Evolutionary conservation across 2,888 invertebrate genomes (phyloP).

Genomic region (Deroplatys truncata): DNA sequence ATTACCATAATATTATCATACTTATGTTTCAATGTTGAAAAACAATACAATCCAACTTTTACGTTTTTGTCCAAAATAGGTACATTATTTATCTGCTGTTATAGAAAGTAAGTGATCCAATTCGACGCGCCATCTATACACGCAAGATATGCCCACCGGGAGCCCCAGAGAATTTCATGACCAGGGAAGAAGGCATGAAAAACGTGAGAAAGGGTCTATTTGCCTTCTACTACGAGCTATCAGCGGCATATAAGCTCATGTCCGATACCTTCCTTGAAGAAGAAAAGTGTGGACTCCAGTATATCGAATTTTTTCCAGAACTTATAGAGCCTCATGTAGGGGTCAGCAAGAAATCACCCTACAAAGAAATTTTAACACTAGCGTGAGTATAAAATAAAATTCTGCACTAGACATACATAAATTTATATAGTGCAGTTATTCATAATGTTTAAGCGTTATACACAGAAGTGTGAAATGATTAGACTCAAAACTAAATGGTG

Average conservation of each 20-base stretch:
- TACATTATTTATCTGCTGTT: not conserved
- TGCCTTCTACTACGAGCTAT: constrained; percentile 16
- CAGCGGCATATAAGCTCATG: not conserved
- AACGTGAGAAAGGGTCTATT: not conserved
- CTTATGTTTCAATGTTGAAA: too few species aligned
- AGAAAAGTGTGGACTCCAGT: constrained; percentile 9
- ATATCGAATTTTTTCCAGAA: not conserved
- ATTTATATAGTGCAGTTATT: too few species aligned
- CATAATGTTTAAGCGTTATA: too few species aligned
- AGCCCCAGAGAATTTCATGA: constrained; percentile 27
- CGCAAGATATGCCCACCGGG: constrained; percentile 48
- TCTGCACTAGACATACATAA: too few species aligned
- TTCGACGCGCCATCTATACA: constrained; percentile 49
- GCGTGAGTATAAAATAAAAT: constrained; percentile 46
- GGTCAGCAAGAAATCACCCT: constrained; percentile 58
- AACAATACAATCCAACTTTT: too few species aligned
- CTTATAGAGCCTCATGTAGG: constrained; percentile 56
- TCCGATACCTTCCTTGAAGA: not conserved
- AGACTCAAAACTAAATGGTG: too few species aligned
- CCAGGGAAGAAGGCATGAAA: constrained; percentile 34
- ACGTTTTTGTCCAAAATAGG: too few species aligned
- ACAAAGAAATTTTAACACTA: constrained; percentile 59
- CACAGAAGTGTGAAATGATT: too few species aligned
- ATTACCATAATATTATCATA: too few species aligned
- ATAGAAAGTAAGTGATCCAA: constrained; percentile 40